Evolutionary conservation across 2,888 invertebrate genomes (phyloP).

Genomic region (Rhogogaster chlorosoma): DNA sequence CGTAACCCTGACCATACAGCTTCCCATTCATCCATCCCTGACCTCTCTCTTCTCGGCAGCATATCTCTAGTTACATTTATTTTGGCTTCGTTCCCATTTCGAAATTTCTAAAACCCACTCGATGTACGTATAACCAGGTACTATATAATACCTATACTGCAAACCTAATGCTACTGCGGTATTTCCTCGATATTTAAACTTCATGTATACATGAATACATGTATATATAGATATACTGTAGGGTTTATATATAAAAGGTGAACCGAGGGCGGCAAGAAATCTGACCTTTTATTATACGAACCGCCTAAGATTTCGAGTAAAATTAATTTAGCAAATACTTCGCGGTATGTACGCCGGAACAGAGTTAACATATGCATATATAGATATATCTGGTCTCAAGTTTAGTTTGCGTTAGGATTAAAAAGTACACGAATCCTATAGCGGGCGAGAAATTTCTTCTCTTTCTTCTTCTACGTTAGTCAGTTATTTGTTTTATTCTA

Average conservation of each 20-base stretch:
- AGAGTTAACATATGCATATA: not conserved
- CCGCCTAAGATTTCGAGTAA: slow-evolving; percentile 9
- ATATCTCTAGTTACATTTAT: slow-evolving; percentile 41
- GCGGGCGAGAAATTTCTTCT: not conserved
- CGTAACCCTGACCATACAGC: slow-evolving; percentile 51
- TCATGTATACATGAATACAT: not conserved
- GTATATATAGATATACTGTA: not conserved
- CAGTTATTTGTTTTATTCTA: not conserved
- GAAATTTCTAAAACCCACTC: not conserved
- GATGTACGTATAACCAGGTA: not conserved
- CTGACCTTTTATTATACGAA: not conserved
- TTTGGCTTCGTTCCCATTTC: slow-evolving; percentile 41
- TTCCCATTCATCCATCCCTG: slow-evolving; percentile 48
- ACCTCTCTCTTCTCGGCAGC: slow-evolving; percentile 49
- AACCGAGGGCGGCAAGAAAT: not conserved
- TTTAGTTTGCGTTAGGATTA: not conserved
- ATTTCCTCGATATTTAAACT: slow-evolving; percentile 10
- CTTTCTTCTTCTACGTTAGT: not conserved
- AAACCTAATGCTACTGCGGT: not conserved
- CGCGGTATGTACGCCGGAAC: not conserved
- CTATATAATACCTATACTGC: not conserved
- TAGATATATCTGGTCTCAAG: not conserved
- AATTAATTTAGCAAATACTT: not conserved
- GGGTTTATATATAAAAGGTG: slow-evolving; percentile 20
- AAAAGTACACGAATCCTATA: not conserved